phyloP scores from a whole-genome alignment of 2,113 vertebrate genomes.

The Toxotes chatareus region DNA sequence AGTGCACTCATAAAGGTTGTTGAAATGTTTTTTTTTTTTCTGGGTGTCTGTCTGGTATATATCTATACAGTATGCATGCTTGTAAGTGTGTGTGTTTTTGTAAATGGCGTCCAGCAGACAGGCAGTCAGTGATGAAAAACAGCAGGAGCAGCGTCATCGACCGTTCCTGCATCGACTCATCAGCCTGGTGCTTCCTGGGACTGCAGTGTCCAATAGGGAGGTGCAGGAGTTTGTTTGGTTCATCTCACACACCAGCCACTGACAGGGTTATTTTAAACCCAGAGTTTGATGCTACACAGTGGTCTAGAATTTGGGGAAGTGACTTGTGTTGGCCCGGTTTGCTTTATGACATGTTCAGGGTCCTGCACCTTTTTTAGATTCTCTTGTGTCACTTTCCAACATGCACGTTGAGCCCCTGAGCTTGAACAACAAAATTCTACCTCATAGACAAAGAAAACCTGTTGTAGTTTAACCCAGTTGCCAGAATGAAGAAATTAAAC shows the following conservation, averaged over 20 bases:
- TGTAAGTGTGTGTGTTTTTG: background rate
- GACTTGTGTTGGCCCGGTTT: background rate
- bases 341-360: background rate
- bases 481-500: background rate
- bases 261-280: conserved; percentile 62
- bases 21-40: background rate
- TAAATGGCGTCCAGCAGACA: conserved; percentile 31
- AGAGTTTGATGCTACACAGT: conserved; percentile 35
- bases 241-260: conserved; percentile 48
- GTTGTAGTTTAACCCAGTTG: background rate
- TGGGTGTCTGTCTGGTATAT: background rate
- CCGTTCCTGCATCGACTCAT: conserved; percentile 64
- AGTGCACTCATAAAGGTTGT: background rate
- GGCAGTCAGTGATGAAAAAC: conserved; percentile 62
- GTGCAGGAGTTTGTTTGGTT: conserved; percentile 57
- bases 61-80: background rate
- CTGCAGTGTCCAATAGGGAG: conserved; percentile 49
- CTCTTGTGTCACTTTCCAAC: background rate
- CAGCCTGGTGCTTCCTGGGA: conserved; percentile 51
- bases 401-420: no score
- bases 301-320: background rate
- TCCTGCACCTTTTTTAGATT: background rate
- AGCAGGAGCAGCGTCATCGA: conserved; percentile 62
- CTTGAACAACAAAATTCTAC: background rate
- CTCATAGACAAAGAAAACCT: background rate